These are phyloP conservation scores for Gambusia affinis DNA, from an alignment of 2,113 vertebrate species.

Conservation along the genomic window DNA sequence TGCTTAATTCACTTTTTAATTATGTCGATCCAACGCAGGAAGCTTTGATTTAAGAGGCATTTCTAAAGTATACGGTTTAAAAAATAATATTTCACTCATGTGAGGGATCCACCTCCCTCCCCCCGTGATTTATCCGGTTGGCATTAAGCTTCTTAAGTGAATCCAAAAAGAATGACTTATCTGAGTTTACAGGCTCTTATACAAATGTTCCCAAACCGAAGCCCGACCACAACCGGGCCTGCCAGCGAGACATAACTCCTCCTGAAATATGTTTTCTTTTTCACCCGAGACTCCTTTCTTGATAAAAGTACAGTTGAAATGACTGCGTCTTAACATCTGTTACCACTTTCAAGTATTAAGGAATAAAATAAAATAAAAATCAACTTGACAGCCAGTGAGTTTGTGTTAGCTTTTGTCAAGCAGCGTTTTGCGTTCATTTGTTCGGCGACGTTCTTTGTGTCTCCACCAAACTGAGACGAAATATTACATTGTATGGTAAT, in stretches of 20 bases:
- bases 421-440: neutral
- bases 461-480: neutral
- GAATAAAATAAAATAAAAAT: no score
- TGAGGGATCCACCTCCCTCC: slow-evolving; percentile 36
- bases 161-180: slow-evolving; percentile 55
- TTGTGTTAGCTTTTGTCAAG: no score
- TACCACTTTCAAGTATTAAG: neutral
- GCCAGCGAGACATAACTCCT: slow-evolving; percentile 35
- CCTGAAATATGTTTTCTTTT: slow-evolving; percentile 25
- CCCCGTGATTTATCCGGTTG: slow-evolving; percentile 28
- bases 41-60: slow-evolving; percentile 33
- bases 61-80: slow-evolving; percentile 32
- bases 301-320: neutral
- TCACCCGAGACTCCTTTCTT: slow-evolving; percentile 9
- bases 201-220: slow-evolving; percentile 49
- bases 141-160: slow-evolving; percentile 54
- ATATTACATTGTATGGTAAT: neutral
- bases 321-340: neutral
- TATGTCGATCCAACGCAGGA: slow-evolving; percentile 12
- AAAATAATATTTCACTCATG: slow-evolving; percentile 32
- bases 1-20: slow-evolving; percentile 14
- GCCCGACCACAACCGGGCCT: slow-evolving; percentile 25
- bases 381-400: neutral
- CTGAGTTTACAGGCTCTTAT: slow-evolving; percentile 34
- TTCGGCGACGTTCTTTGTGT: neutral